Percentiles rank a stretch among this genome's conserved stretches.
These are phyloP conservation scores for Drosophila austrosaltans DNA, from an alignment of 2,888 invertebrate species.

Conservation along the genomic window DNA sequence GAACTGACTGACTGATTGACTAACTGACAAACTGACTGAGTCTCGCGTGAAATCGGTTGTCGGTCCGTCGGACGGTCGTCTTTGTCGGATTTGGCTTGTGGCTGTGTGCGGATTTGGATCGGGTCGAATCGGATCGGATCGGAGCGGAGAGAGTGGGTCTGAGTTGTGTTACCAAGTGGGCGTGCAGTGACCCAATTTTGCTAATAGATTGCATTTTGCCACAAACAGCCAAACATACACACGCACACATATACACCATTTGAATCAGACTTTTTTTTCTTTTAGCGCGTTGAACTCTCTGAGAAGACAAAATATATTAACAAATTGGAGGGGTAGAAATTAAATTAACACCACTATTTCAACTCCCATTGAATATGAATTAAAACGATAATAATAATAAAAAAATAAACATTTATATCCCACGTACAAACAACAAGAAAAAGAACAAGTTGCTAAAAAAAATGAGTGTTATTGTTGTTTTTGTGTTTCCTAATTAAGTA, in stretches of 20 bases:
- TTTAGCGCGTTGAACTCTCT: slow-evolving; percentile 70
- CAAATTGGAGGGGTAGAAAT: background rate
- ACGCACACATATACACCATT: slow-evolving; percentile 19
- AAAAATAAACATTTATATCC: background rate
- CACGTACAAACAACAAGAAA: no score
- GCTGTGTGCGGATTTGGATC: slow-evolving; percentile 17
- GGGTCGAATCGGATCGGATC: slow-evolving; percentile 21
- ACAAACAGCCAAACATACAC: slow-evolving; percentile 27
- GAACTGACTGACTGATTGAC: background rate
- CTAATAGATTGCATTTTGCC: slow-evolving; percentile 74
- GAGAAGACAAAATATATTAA: background rate
- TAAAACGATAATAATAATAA: no score
- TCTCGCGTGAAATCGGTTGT: slow-evolving; percentile 26
- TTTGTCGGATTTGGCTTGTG: background rate
- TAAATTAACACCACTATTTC: background rate
- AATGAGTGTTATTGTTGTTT: background rate
- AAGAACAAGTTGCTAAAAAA: no score
- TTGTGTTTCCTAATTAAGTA: slow-evolving; percentile 5
- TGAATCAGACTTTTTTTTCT: slow-evolving; percentile 33
- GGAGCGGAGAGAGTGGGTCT: slow-evolving; percentile 44
- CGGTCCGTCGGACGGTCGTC: slow-evolving; percentile 3
- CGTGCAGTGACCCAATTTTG: slow-evolving; percentile 75
- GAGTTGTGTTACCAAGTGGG: slow-evolving; percentile 68
- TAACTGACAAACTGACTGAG: slow-evolving; percentile 8
- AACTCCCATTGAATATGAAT: no score